phyloP scores from a whole-genome alignment of 1,140 invertebrate species.

The Heliconius himera region DNA sequence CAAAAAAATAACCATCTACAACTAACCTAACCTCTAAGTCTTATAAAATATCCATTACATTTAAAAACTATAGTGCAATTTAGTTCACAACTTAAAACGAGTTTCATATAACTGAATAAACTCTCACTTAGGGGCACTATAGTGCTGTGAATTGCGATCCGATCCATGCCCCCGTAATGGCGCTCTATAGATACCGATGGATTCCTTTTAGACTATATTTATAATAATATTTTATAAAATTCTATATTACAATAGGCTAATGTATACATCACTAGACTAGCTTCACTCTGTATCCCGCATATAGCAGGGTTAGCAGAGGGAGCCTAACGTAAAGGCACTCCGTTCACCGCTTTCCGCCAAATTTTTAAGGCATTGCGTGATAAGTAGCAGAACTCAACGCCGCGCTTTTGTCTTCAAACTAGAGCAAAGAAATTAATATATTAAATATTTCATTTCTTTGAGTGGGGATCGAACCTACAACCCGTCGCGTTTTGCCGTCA shows the following conservation, averaged over 20 bases:
- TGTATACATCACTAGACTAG: background rate
- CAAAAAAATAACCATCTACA: background rate
- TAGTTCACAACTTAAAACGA: background rate
- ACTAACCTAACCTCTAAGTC: background rate
- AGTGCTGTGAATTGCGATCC: background rate
- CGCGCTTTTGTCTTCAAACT: no score
- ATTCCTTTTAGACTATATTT: background rate
- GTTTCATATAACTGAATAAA: conserved; percentile 9
- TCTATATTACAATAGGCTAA: background rate
- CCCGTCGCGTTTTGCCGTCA: background rate
- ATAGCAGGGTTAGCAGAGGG: background rate
- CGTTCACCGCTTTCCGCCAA: no score
- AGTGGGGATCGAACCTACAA: background rate
- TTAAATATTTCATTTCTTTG: background rate
- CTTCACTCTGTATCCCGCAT: background rate
- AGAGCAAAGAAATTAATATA: background rate
- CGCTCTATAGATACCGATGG: background rate
- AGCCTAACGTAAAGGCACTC: background rate
- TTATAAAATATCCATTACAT: background rate
- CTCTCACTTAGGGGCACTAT: conserved; percentile 4
- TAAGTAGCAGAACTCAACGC: no score
- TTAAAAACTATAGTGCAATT: background rate
- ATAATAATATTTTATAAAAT: background rate
- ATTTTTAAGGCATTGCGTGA: no score
- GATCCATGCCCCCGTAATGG: conserved; percentile 8